phyloP scores from a whole-genome alignment of 2,888 invertebrate species.

The Agriopis aurantiaria region DNA sequence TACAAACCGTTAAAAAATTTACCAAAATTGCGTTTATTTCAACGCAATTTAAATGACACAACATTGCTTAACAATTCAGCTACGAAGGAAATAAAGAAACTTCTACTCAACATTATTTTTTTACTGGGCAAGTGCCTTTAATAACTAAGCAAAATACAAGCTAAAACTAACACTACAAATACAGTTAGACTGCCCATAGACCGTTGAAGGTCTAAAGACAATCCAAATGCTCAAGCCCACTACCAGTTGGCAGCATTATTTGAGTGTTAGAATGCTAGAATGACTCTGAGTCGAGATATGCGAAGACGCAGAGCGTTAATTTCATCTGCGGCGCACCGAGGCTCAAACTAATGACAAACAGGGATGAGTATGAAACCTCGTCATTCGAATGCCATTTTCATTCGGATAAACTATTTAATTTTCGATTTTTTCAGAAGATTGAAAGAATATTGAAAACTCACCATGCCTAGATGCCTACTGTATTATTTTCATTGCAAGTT shows the following conservation, averaged over 20 bases:
- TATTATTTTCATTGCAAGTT: too few relatives aligned
- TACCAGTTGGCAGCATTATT: too few relatives aligned
- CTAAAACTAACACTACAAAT: too few relatives aligned
- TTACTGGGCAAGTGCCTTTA: too few relatives aligned
- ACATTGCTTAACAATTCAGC: not conserved
- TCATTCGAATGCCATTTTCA: not conserved
- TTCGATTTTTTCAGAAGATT: not conserved
- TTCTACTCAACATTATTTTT: conserved; percentile 1
- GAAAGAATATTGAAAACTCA: not conserved
- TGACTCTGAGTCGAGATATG: not conserved
- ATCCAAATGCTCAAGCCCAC: too few relatives aligned
- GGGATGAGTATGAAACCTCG: not conserved
- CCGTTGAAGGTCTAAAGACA: too few relatives aligned
- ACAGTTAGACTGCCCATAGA: too few relatives aligned
- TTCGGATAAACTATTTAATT: not conserved
- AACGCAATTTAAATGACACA: not conserved
- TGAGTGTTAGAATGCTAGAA: conserved; percentile 4
- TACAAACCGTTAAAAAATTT: too few relatives aligned
- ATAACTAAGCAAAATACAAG: too few relatives aligned
- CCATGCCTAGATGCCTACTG: not conserved
- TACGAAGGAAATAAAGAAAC: not conserved
- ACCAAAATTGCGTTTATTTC: too few relatives aligned
- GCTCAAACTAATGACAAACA: conserved; percentile 15
- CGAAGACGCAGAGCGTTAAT: conserved; percentile 24
- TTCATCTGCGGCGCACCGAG: conserved; percentile 24